phyloP scores from a whole-genome alignment of 2,888 invertebrate species.

The Galeruca laticollis region DNA sequence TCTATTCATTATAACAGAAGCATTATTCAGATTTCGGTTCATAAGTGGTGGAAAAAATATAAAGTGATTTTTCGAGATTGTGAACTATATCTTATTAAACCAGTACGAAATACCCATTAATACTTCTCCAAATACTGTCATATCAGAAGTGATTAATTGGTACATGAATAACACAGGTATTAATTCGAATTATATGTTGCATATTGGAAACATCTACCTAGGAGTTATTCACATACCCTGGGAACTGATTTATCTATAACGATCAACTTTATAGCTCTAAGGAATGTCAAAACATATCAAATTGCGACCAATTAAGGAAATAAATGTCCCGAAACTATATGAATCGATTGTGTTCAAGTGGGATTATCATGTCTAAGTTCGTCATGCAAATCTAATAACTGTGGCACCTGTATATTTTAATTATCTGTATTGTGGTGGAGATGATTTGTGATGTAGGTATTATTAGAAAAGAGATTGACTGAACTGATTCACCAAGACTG shows the following conservation, averaged over 20 bases:
- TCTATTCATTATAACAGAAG: too few relatives aligned
- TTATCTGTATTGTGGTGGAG: constrained; percentile 23
- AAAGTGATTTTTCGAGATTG: too few relatives aligned
- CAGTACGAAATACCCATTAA: too few relatives aligned
- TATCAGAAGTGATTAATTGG: neutral
- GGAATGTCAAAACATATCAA: constrained; percentile 19
- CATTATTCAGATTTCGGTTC: too few relatives aligned
- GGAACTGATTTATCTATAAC: constrained; percentile 31
- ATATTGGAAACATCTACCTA: neutral
- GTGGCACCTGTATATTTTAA: constrained; percentile 30
- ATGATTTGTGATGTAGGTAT: constrained; percentile 1
- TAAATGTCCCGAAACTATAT: constrained; percentile 31
- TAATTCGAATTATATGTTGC: neutral
- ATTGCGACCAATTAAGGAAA: constrained; percentile 25
- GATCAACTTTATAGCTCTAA: constrained; percentile 27
- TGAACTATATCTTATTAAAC: too few relatives aligned
- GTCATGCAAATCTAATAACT: constrained; percentile 29
- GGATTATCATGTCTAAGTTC: constrained; percentile 38
- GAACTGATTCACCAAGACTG: neutral
- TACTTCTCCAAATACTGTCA: too few relatives aligned
- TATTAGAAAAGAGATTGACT: constrained; percentile 13
- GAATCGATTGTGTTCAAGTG: constrained; percentile 34
- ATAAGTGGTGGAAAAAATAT: too few relatives aligned
- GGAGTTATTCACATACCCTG: neutral
- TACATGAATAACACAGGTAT: neutral